phyloP scores from a whole-genome alignment of 2,113 vertebrate genomes.

The Philantomba maxwellii region DNA sequence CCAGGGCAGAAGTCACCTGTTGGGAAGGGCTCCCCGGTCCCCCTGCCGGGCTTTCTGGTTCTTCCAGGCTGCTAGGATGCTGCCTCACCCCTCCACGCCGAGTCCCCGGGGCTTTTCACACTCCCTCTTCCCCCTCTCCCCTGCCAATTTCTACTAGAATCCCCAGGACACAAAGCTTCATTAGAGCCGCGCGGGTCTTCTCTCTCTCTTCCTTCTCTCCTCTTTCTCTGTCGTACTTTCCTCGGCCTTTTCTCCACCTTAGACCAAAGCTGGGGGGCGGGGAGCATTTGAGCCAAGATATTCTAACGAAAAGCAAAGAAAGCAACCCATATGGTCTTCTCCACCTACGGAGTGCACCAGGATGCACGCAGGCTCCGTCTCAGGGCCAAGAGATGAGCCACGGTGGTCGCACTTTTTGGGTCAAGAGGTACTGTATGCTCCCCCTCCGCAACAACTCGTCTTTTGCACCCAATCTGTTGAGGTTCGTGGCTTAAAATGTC shows the following conservation, averaged over 20 bases:
- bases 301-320: conserved; percentile 55
- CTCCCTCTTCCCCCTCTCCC: conserved; percentile 16
- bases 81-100: not conserved
- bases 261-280: not conserved
- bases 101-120: conserved; percentile 17
- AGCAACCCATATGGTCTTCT: conserved; percentile 5
- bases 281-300: not conserved
- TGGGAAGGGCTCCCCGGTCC: conserved; percentile 72
- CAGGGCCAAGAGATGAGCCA: not conserved
- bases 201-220: not conserved
- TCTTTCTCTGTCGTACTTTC: conserved; percentile 7
- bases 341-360: not conserved
- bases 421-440: not conserved
- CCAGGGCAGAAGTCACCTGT: conserved; percentile 80
- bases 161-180: conserved; percentile 29
- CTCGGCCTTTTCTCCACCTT: conserved; percentile 1
- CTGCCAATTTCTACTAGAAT: conserved; percentile 42
- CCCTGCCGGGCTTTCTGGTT: conserved; percentile 71
- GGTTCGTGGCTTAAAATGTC: conserved; percentile 14
- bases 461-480: conserved; percentile 57
- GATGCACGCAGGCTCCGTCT: not conserved
- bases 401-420: not conserved
- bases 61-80: conserved; percentile 14
- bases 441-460: not conserved
- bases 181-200: not conserved